Conservation (phyloP, 2,797 vertebrate genomes). For the Prunella strophiata region DNA sequence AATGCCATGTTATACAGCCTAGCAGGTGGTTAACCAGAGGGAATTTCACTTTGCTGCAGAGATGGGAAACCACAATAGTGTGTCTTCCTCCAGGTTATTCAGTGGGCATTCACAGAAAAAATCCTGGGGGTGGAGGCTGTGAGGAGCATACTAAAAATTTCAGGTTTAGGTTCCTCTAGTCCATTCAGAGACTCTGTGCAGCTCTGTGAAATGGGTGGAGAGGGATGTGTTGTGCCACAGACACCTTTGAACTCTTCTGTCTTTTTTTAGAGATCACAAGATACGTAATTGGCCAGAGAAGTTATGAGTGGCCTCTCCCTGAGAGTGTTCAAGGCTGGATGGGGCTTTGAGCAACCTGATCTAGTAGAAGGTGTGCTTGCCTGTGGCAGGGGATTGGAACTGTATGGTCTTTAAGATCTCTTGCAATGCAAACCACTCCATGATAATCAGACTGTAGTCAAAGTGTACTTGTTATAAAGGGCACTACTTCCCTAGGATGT, state of each 20-base stretch:
- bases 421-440: background rate
- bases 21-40: constrained; percentile 56
- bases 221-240: background rate
- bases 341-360: background rate
- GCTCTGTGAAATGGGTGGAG: background rate
- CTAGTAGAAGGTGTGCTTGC: background rate
- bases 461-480: background rate
- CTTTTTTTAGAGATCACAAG: background rate
- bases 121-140: constrained; percentile 1
- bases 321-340: background rate
- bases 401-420: background rate
- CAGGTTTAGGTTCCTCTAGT: background rate
- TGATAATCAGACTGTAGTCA: background rate
- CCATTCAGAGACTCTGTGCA: background rate
- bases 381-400: background rate
- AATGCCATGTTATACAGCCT: background rate
- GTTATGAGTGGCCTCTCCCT: background rate
- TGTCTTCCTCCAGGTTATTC: constrained; percentile 49
- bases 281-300: background rate
- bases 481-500: background rate
- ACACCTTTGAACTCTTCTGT: background rate
- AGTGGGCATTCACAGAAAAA: constrained; percentile 60
- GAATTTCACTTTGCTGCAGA: constrained; percentile 54
- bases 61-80: constrained; percentile 23
- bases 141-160: constrained; percentile 3